Conservation (phyloP, 2,888 invertebrate species). For the Diploptera punctata region DNA sequence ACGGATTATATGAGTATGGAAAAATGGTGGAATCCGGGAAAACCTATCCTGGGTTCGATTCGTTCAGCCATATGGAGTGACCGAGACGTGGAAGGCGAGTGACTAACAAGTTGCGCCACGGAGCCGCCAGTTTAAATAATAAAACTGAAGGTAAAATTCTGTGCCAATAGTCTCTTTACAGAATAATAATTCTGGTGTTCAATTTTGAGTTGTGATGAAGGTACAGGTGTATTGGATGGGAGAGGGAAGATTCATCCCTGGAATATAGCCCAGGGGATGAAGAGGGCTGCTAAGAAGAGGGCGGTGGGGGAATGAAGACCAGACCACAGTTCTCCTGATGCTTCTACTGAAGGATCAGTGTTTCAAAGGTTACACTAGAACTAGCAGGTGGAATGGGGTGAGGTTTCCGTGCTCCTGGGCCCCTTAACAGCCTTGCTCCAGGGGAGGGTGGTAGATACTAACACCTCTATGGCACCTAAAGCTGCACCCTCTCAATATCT, state of each 20-base stretch:
- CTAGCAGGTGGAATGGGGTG: background rate
- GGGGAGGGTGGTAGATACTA: background rate
- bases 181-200: too few relatives aligned
- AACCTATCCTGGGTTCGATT: too few relatives aligned
- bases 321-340: slow-evolving; percentile 14
- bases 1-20: too few relatives aligned
- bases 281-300: background rate
- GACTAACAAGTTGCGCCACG: too few relatives aligned
- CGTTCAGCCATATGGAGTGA: too few relatives aligned
- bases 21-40: too few relatives aligned
- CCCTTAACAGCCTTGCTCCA: background rate
- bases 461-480: background rate
- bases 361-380: slow-evolving; percentile 20
- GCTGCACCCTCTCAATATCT: background rate
- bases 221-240: slow-evolving; percentile 13
- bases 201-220: slow-evolving; percentile 19
- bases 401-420: background rate
- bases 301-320: background rate
- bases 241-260: slow-evolving; percentile 22
- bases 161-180: too few relatives aligned
- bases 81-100: too few relatives aligned
- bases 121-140: too few relatives aligned
- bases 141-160: too few relatives aligned
- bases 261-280: slow-evolving; percentile 27
- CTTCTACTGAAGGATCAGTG: slow-evolving; percentile 19